phyloP scores from a whole-genome alignment of 2,888 invertebrate species.

The Cacoxenus indagator region DNA sequence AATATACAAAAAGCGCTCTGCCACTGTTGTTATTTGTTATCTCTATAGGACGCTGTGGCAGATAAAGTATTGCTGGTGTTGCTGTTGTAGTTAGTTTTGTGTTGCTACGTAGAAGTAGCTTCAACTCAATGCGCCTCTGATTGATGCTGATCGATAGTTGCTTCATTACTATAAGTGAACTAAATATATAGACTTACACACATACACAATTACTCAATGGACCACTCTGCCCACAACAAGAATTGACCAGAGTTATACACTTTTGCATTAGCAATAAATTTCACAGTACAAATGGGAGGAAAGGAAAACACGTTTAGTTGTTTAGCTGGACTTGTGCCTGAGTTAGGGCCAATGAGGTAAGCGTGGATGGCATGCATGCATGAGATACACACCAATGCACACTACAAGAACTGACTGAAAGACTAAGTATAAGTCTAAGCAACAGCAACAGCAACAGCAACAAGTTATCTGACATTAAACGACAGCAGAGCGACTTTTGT shows the following conservation, averaged over 20 bases:
- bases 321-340: not conserved
- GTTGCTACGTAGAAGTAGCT: no score
- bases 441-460: not conserved
- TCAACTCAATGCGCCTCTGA: no score
- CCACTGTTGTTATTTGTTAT: no score
- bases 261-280: conserved; percentile 3
- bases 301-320: conserved; percentile 5
- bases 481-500: not conserved
- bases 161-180: no score
- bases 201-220: not conserved
- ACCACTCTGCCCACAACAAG: no score
- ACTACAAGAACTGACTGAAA: no score
- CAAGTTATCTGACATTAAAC: conserved; percentile 13
- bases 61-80: no score
- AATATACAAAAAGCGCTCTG: no score
- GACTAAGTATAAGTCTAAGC: no score
- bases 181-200: not conserved
- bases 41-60: no score
- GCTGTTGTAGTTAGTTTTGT: no score
- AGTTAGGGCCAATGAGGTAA: not conserved
- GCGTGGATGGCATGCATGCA: not conserved
- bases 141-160: no score
- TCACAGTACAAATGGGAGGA: not conserved
- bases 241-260: not conserved
- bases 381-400: not conserved